A percentile compares a stretch with the other conserved stretches of the same genome.
These are phyloP conservation scores for Epizoanthus illoricatus DNA, from an alignment of 92 coral and sea anemone species.

Conservation along the genomic window DNA sequence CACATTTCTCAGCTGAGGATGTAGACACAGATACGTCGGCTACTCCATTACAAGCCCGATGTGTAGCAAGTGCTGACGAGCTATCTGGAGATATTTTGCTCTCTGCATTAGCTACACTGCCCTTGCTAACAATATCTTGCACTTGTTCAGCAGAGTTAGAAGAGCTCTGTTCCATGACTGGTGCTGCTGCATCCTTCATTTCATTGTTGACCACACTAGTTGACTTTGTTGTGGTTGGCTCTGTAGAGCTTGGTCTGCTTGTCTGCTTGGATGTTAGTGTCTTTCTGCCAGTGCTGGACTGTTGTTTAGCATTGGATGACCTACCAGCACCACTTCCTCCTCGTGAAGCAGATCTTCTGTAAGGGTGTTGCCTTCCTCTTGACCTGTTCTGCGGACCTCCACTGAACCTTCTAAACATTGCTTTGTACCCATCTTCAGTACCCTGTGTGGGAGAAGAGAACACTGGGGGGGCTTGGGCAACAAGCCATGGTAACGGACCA, in stretches of 20 bases:
- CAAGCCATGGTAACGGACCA: background rate
- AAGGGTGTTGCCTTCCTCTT: constrained; percentile 4
- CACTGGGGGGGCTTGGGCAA: background rate
- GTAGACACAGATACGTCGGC: background rate
- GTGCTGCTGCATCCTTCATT: too few relatives aligned
- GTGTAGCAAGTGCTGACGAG: background rate
- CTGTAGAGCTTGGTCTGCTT: background rate
- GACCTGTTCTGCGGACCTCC: constrained; percentile 4
- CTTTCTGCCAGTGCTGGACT: background rate
- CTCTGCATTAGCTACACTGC: background rate
- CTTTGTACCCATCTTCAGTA: constrained; percentile 29
- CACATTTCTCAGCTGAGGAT: background rate
- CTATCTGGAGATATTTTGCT: background rate
- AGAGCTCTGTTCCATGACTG: background rate
- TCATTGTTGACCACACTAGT: background rate
- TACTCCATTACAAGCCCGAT: background rate
- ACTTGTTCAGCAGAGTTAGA: background rate
- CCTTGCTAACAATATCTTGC: background rate
- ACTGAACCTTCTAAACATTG: constrained; percentile 29
- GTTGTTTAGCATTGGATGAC: background rate
- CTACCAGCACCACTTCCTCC: background rate
- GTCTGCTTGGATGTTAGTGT: background rate
- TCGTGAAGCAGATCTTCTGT: background rate
- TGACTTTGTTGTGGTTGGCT: background rate
- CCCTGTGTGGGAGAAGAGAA: constrained; percentile 16